These are phyloP conservation scores for Bombus difficillimus DNA, from an alignment of 1,140 invertebrate species.

Conservation along the genomic window DNA sequence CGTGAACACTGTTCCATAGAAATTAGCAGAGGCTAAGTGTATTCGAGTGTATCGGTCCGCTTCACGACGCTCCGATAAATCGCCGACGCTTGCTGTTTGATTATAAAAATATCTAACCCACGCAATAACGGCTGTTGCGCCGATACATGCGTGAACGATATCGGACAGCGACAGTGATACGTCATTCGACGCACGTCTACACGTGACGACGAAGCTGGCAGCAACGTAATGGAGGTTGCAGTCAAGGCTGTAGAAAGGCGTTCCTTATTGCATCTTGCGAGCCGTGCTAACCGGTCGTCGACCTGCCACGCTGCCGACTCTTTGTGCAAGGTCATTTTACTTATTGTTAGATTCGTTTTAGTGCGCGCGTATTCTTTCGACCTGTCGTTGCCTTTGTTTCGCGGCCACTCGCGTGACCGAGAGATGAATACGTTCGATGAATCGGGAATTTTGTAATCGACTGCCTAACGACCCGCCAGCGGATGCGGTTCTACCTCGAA, in stretches of 20 bases:
- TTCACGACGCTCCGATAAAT: neutral
- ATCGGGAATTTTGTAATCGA: neutral
- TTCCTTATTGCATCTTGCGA: slow-evolving; percentile 51
- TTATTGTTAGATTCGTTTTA: slow-evolving; percentile 51
- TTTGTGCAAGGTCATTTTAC: slow-evolving; percentile 67
- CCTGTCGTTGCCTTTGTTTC: slow-evolving; percentile 1
- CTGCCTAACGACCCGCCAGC: neutral
- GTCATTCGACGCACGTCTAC: slow-evolving; percentile 53
- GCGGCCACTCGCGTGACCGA: neutral
- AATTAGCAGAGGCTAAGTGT: neutral
- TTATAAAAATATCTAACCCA: slow-evolving; percentile 23
- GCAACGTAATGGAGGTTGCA: slow-evolving; percentile 61
- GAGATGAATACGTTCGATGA: neutral
- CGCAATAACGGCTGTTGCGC: neutral
- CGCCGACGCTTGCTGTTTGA: neutral
- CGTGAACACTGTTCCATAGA: no score
- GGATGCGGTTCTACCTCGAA: neutral
- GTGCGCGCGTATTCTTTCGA: neutral
- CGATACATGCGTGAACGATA: neutral
- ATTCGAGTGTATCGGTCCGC: no score
- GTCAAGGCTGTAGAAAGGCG: slow-evolving; percentile 69
- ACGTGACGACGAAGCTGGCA: slow-evolving; percentile 53
- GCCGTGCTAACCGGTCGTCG: slow-evolving; percentile 54
- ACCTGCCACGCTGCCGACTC: slow-evolving; percentile 28
- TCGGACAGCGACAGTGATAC: slow-evolving; percentile 38